Evolutionary conservation across 2,888 invertebrate genomes (phyloP).

Genomic region (Ormyrus labotus): DNA sequence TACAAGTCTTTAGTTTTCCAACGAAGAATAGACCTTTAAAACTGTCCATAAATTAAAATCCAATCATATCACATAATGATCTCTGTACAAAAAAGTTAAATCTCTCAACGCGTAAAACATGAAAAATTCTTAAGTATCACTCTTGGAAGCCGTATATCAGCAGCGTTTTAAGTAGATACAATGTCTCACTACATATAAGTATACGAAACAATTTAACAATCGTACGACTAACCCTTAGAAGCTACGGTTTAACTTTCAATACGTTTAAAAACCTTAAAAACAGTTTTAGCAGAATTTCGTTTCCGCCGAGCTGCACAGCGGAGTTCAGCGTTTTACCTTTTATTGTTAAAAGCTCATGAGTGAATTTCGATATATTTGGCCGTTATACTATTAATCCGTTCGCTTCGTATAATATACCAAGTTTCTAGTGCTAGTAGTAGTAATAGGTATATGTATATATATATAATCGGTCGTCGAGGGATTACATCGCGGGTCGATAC

Average conservation of each 20-base stretch:
- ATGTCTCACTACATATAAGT: background rate
- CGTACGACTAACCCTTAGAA: slow-evolving; percentile 17
- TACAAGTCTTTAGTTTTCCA: too few relatives aligned
- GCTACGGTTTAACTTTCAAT: slow-evolving; percentile 45
- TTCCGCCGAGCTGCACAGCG: slow-evolving; percentile 9
- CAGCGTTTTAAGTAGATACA: background rate
- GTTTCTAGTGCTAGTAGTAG: slow-evolving; percentile 8
- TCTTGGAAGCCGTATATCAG: background rate
- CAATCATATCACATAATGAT: too few relatives aligned
- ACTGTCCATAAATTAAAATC: too few relatives aligned
- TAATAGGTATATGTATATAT: slow-evolving; percentile 9
- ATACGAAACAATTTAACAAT: slow-evolving; percentile 30
- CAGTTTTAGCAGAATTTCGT: slow-evolving; percentile 30
- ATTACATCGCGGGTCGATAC: slow-evolving; percentile 12
- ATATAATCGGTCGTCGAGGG: slow-evolving; percentile 25
- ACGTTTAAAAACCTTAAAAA: slow-evolving; percentile 41
- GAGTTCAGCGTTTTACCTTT: slow-evolving; percentile 18
- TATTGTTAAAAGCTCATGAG: slow-evolving; percentile 49
- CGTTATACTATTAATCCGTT: slow-evolving; percentile 23
- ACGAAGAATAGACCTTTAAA: too few relatives aligned
- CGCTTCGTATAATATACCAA: slow-evolving; percentile 15
- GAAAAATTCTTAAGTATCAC: slow-evolving; percentile 6
- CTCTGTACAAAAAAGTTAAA: too few relatives aligned
- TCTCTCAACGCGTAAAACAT: too few relatives aligned
- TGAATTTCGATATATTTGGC: slow-evolving; percentile 46